These are phyloP conservation scores for Nematostella vectensis DNA, from an alignment of 92 coral and sea anemone species.

Conservation along the genomic window DNA sequence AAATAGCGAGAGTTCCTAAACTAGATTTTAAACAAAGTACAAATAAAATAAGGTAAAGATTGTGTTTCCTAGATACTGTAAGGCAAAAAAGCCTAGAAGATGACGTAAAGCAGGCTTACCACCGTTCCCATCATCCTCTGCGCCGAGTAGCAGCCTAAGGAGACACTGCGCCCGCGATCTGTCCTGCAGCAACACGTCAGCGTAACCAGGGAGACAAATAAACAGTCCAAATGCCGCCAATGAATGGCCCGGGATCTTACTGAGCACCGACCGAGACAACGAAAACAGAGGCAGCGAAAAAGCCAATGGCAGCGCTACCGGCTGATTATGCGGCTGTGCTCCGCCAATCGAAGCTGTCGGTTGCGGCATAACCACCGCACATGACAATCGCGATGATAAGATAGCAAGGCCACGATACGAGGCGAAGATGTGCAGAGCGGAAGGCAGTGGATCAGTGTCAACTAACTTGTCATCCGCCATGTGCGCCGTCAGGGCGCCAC, in stretches of 20 bases:
- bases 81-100: too few relatives aligned
- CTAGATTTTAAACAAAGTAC: too few relatives aligned
- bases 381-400: slow-evolving; percentile 66
- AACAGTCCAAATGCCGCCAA: slow-evolving; percentile 93
- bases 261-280: slow-evolving; percentile 70
- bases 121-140: slow-evolving; percentile 93
- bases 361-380: slow-evolving; percentile 30
- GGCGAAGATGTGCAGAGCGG: slow-evolving; percentile 76
- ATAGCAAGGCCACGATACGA: slow-evolving; percentile 75
- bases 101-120: too few relatives aligned
- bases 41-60: too few relatives aligned
- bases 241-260: slow-evolving; percentile 90
- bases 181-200: slow-evolving; percentile 70
- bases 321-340: neutral
- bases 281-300: slow-evolving; percentile 65
- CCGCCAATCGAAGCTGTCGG: slow-evolving; percentile 1
- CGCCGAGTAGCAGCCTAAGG: slow-evolving; percentile 85
- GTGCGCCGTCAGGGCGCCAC: slow-evolving; percentile 25
- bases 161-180: slow-evolving; percentile 77
- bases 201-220: slow-evolving; percentile 87
- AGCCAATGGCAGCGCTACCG: slow-evolving; percentile 19
- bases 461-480: slow-evolving; percentile 7
- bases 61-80: too few relatives aligned
- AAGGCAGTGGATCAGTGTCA: slow-evolving; percentile 31
- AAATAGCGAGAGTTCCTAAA: too few relatives aligned